Base-by-base conservation (phyloP, 2,113 vertebrate genomes). In the Mobula hypostoma region DNA sequence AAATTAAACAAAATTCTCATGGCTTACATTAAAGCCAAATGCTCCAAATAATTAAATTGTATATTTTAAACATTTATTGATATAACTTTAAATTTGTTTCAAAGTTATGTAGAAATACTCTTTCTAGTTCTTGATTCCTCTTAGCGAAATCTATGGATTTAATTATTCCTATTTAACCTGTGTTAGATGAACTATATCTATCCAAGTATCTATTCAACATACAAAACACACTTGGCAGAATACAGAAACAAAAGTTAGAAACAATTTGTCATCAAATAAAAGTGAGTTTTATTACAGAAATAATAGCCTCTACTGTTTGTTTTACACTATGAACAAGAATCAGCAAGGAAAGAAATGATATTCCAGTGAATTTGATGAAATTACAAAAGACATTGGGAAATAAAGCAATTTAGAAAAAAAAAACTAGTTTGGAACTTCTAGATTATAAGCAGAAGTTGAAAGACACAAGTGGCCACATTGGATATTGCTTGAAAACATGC, bases 361-460 rank as follows among this genome's bases (percentile, higher is more conserved):
- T 27, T 74, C 83, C 9, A 56, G 48, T 12, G 58, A 61, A 74
- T 29, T 95, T 80, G 94, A 96, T 95, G 95, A 94, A 68, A 88
- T 36, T 48, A 29, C 29, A 94, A 94, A 94, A 94, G 21, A 95
- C 66, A 48, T 66, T 36, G 95, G 96, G 96, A 96, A 97, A 97
- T 96, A 95, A 95, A 95, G 94, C 95, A 97, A 98, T 97, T 97
- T 96, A 95, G 97, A 94, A 96, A 96, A 94, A 96, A 94, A 95
- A 95, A 97, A 98, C 99, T 99, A 98, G 98, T 99, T 99, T 95
- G 98, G 98, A 96, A 98, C 97, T 97, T 98, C 98, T 98, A 99
- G 98, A 98, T 99, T 98, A 97, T 99, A 36, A 36, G 98, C 97
- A 99, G 98, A 96, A 99, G 98, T 99, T 98, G 96, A 97, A 96